phyloP scores from a whole-genome alignment of 2,888 invertebrate species.

The Tyria jacobaeae region DNA sequence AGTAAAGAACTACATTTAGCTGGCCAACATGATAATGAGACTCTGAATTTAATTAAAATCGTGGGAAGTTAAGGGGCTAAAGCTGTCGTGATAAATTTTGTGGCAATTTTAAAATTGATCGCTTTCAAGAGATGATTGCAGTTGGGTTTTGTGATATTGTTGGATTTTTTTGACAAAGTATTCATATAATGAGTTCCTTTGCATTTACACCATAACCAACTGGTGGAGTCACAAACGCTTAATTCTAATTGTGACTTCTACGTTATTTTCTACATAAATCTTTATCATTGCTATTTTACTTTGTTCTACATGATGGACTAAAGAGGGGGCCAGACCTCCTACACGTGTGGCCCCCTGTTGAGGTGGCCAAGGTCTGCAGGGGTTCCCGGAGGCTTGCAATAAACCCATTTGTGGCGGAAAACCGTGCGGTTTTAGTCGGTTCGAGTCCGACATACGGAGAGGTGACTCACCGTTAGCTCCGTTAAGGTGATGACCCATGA shows the following conservation, averaged over 20 bases:
- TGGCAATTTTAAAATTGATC: slow-evolving; percentile 93
- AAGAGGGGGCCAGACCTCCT: too few relatives aligned
- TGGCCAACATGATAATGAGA: slow-evolving; percentile 89
- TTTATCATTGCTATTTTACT: slow-evolving; percentile 93
- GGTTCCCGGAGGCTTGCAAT: too few relatives aligned
- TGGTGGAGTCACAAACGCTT: slow-evolving; percentile 91
- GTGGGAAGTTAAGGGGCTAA: slow-evolving; percentile 86
- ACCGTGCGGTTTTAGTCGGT: too few relatives aligned
- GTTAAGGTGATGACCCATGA: too few relatives aligned
- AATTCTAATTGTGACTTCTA: slow-evolving; percentile 92
- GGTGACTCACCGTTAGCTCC: too few relatives aligned
- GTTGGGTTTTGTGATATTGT: slow-evolving; percentile 94
- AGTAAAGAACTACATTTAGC: slow-evolving; percentile 89
- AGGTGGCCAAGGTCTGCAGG: too few relatives aligned
- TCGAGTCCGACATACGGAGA: too few relatives aligned
- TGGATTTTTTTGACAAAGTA: slow-evolving; percentile 94
- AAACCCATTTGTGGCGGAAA: too few relatives aligned
- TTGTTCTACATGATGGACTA: slow-evolving; percentile 95
- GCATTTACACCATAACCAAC: slow-evolving; percentile 94
- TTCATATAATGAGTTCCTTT: slow-evolving; percentile 95
- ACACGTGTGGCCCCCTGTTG: too few relatives aligned
- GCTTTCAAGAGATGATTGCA: slow-evolving; percentile 97
- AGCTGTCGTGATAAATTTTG: slow-evolving; percentile 88
- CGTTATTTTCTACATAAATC: slow-evolving; percentile 95
- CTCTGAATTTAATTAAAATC: slow-evolving; percentile 88